phyloP scores from a whole-genome alignment of 2,797 vertebrate species.

The Eurystomus glaucurus region DNA sequence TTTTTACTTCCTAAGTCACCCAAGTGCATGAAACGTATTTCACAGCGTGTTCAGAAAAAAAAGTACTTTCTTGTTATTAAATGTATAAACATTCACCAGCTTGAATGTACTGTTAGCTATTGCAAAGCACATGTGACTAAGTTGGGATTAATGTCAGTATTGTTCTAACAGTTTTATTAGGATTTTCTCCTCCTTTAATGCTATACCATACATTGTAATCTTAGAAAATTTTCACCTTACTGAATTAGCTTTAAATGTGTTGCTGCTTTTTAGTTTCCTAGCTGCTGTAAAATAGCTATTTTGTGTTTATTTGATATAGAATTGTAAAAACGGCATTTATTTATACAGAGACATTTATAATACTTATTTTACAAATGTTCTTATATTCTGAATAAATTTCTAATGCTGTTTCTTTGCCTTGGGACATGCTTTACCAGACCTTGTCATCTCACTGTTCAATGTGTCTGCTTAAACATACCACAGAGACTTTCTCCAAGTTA shows the following conservation, averaged over 20 bases:
- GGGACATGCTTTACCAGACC: not conserved
- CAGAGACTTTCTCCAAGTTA: not conserved
- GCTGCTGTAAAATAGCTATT: conserved; percentile 82
- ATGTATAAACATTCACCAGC: conserved; percentile 62
- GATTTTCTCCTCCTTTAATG: conserved; percentile 50
- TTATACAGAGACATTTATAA: conserved; percentile 91
- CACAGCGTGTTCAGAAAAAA: conserved; percentile 29
- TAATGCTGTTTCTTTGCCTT: conserved; percentile 74
- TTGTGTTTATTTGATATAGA: conserved; percentile 85
- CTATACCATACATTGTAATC: conserved; percentile 56
- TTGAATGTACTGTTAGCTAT: conserved; percentile 76
- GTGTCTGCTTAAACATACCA: not conserved
- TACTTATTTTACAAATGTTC: conserved; percentile 88
- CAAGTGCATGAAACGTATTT: conserved; percentile 66
- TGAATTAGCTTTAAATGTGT: conserved; percentile 62
- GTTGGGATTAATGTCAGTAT: conserved; percentile 70
- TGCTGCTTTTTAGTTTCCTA: conserved; percentile 77
- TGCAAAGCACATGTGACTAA: conserved; percentile 71
- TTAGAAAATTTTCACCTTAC: conserved; percentile 39
- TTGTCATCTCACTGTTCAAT: not conserved
- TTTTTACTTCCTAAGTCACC: not conserved
- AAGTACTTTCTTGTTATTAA: conserved; percentile 41
- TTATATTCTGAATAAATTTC: conserved; percentile 91
- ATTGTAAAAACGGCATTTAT: conserved; percentile 87
- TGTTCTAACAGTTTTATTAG: conserved; percentile 64